These are phyloP conservation scores for Alethe diademata DNA, from an alignment of 2,113 vertebrate species.

Conservation along the genomic window DNA sequence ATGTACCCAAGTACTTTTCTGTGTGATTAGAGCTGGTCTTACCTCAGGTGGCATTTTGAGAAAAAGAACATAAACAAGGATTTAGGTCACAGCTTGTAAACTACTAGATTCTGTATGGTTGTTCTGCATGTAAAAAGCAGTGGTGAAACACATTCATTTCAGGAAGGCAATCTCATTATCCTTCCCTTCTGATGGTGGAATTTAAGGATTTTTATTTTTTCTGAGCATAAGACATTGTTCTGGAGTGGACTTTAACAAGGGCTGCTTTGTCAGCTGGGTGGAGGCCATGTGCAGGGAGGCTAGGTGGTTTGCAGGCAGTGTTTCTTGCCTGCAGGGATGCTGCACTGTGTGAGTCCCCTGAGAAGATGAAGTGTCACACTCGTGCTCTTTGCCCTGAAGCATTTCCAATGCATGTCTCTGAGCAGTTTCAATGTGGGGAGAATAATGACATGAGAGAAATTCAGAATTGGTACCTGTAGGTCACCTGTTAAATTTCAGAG, in stretches of 20 bases:
- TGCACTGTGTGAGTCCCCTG: background rate
- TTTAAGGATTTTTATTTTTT: background rate
- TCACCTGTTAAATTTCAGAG: background rate
- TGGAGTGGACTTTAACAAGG: background rate
- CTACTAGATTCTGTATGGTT: background rate
- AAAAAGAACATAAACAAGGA: background rate
- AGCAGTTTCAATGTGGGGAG: background rate
- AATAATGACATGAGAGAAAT: background rate
- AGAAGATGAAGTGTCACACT: background rate
- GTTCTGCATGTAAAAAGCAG: background rate
- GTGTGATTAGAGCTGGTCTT: background rate
- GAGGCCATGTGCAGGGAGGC: background rate
- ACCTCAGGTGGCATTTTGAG: background rate
- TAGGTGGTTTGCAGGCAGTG: background rate
- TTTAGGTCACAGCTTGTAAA: background rate
- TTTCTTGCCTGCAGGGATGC: background rate
- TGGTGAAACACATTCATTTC: fast-evolving
- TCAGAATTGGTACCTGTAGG: background rate
- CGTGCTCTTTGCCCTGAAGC: background rate
- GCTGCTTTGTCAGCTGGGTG: background rate
- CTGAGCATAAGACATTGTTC: background rate
- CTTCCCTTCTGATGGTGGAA: background rate
- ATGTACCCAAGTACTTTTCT: background rate
- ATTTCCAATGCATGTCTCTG: background rate
- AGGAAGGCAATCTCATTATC: background rate